phyloP scores from a whole-genome alignment of 1,140 invertebrate species.

The Chironomus striatipennis region DNA sequence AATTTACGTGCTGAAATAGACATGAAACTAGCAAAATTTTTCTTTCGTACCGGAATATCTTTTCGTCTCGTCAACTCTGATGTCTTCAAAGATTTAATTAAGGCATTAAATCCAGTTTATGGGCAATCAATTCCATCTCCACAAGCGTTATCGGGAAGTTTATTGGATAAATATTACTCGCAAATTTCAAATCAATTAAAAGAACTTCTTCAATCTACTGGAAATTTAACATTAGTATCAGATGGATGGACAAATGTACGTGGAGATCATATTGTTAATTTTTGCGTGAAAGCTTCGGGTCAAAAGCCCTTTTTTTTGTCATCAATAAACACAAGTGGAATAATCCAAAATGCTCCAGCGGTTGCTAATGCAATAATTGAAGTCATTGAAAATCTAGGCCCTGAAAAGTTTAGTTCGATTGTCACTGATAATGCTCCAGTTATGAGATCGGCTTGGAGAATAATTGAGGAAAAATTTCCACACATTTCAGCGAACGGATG shows the following conservation, averaged over 20 bases:
- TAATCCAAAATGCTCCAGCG: background rate
- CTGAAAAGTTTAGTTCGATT: background rate
- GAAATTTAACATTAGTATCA: background rate
- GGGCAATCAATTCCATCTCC: background rate
- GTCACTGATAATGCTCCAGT: background rate
- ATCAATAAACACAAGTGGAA: background rate
- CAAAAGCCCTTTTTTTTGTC: background rate
- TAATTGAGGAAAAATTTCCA: background rate
- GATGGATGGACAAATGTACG: background rate
- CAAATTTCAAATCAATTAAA: background rate
- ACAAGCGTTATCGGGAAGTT: background rate
- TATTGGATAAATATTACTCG: background rate
- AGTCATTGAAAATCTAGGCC: background rate
- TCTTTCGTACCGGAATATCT: background rate
- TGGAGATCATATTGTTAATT: background rate
- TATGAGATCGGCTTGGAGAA: background rate
- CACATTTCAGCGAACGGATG: background rate
- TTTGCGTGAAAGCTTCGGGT: background rate
- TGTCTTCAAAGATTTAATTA: background rate
- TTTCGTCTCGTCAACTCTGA: background rate
- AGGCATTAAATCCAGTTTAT: background rate
- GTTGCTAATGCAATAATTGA: background rate
- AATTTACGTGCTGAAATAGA: background rate
- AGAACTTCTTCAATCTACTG: background rate
- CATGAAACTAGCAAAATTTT: background rate